Evolutionary conservation across 2,113 vertebrate genomes (phyloP).

Genomic region (Thermophis baileyi): DNA sequence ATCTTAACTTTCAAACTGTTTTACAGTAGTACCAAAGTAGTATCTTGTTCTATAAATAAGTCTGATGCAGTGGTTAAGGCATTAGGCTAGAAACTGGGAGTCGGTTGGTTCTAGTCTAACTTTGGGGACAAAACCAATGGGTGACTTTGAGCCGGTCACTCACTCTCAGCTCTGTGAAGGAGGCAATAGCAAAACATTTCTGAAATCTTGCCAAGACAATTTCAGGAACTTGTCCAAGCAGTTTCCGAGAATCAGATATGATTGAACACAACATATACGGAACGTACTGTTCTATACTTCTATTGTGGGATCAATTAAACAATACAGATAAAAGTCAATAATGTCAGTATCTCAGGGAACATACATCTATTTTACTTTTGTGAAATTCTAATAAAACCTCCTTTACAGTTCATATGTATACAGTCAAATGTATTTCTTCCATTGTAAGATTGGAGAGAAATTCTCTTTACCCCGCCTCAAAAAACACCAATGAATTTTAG

Average conservation of each 20-base stretch:
- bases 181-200: not conserved
- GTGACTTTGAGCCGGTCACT: not conserved
- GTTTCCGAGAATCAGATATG: not conserved
- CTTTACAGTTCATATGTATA: not conserved
- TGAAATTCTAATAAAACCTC: not conserved
- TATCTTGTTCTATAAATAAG: not conserved
- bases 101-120: not conserved
- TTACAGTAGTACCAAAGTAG: not conserved
- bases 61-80: not conserved
- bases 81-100: not conserved
- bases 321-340: not conserved
- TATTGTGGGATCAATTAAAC: not conserved
- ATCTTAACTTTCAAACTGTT: not conserved
- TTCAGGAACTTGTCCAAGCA: not conserved
- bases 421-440: not conserved
- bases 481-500: not conserved
- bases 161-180: not conserved
- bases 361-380: not conserved
- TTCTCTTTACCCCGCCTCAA: not conserved
- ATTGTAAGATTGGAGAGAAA: not conserved
- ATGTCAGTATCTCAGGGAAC: not conserved
- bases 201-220: not conserved
- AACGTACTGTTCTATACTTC: not conserved
- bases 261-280: not conserved
- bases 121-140: not conserved